Evolutionary conservation across 2,113 vertebrate genomes (phyloP).

Genomic region (Phylloscopus whistleri): DNA sequence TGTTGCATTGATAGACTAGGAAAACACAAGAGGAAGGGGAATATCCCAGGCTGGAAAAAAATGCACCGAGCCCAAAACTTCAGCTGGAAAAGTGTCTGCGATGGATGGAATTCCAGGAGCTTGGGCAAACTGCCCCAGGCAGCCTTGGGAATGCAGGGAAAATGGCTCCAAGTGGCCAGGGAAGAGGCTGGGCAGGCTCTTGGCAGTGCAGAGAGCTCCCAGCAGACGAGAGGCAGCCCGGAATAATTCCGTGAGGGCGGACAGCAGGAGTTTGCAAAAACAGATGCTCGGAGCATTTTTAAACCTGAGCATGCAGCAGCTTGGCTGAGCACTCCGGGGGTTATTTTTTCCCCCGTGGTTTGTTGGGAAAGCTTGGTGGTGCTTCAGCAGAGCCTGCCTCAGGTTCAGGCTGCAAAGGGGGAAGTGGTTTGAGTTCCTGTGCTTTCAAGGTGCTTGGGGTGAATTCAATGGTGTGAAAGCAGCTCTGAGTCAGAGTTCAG

Average conservation of each 20-base stretch:
- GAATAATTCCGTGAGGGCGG: not conserved
- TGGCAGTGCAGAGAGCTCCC: not conserved
- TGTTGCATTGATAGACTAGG: fast-evolving
- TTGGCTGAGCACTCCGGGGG: not conserved
- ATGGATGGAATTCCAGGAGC: conserved; percentile 5
- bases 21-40: not conserved
- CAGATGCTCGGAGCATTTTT: conserved; percentile 27
- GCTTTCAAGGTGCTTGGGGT: fast-evolving
- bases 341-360: not conserved
- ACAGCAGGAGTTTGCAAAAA: conserved; percentile 8
- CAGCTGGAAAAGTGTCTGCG: conserved; percentile 19
- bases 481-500: not conserved
- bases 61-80: conserved; percentile 1
- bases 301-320: not conserved
- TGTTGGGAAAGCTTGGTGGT: not conserved
- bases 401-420: not conserved
- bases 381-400: not conserved
- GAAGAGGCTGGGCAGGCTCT: not conserved
- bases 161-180: not conserved
- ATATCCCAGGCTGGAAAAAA: not conserved
- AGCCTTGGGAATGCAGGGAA: not conserved
- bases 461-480: not conserved
- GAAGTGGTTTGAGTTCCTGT: not conserved
- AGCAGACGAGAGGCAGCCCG: not conserved
- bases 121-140: not conserved